phyloP scores from a whole-genome alignment of 2,113 vertebrate genomes.

The Pelecanoides urinatrix region DNA sequence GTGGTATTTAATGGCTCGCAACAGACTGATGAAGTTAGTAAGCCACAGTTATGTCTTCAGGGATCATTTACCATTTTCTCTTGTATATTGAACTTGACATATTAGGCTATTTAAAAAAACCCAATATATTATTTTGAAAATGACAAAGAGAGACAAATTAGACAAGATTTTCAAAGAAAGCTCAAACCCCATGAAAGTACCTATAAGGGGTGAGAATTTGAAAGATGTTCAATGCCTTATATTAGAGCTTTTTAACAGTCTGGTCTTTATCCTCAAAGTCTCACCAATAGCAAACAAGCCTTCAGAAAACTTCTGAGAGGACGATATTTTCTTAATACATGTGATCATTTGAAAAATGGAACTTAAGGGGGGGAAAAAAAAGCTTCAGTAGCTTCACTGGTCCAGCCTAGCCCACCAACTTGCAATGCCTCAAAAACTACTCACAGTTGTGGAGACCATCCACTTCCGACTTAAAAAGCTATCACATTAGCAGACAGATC shows the following conservation, averaged over 20 bases:
- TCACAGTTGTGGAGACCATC: not conserved
- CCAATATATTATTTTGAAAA: not conserved
- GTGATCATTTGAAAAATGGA: not conserved
- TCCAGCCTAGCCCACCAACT: not conserved
- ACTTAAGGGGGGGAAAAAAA: accelerated
- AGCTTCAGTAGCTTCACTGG: not conserved
- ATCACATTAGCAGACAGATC: not conserved
- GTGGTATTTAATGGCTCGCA: not conserved
- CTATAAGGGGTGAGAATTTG: not conserved
- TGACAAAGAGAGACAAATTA: not conserved
- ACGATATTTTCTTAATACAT: not conserved
- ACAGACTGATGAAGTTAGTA: not conserved
- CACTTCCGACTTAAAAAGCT: not conserved
- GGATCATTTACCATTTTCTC: not conserved
- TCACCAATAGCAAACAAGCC: not conserved
- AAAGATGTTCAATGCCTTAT: not conserved
- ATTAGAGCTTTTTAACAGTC: not conserved
- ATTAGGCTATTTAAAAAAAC: not conserved
- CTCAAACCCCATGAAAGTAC: not conserved
- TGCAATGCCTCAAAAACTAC: not conserved
- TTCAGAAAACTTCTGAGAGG: not conserved
- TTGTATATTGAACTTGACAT: not conserved
- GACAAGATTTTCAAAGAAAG: not conserved
- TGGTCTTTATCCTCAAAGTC: not conserved
- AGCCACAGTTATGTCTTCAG: not conserved